phyloP scores from a whole-genome alignment of 2,113 vertebrate species.

The Heterotilapia buettikoferi region DNA sequence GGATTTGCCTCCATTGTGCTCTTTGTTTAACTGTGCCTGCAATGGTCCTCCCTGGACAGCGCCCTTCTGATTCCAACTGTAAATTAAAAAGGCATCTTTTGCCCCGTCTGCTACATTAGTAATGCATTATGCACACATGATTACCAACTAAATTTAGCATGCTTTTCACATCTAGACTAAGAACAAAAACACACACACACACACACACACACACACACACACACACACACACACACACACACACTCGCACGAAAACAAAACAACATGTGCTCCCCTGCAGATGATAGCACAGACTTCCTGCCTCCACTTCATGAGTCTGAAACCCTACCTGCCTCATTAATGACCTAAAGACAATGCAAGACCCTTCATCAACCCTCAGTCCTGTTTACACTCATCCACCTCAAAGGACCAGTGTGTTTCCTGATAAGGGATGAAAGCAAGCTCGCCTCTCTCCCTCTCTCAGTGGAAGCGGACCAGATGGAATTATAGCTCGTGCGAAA shows the following conservation, averaged over 20 bases:
- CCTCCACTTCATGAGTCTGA: neutral
- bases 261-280: neutral
- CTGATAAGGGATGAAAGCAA: constrained; percentile 14
- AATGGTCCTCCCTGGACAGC: neutral
- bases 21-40: constrained; percentile 16
- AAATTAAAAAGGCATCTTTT: neutral
- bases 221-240: neutral
- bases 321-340: constrained; percentile 32
- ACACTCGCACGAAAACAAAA: neutral
- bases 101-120: constrained; percentile 2
- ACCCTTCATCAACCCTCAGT: constrained; percentile 21
- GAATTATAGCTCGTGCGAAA: constrained; percentile 32
- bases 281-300: neutral
- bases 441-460: neutral
- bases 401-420: constrained; percentile 13
- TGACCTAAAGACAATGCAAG: constrained; percentile 24
- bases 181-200: neutral
- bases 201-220: no score
- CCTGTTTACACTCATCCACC: constrained; percentile 8
- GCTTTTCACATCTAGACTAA: neutral
- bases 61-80: neutral
- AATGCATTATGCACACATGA: constrained; percentile 16
- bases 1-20: constrained; percentile 34
- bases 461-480: constrained; percentile 30
- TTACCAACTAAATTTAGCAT: constrained; percentile 31